Base-by-base conservation (phyloP, 2,888 invertebrate genomes). In the Drosophila neutralis region DNA sequence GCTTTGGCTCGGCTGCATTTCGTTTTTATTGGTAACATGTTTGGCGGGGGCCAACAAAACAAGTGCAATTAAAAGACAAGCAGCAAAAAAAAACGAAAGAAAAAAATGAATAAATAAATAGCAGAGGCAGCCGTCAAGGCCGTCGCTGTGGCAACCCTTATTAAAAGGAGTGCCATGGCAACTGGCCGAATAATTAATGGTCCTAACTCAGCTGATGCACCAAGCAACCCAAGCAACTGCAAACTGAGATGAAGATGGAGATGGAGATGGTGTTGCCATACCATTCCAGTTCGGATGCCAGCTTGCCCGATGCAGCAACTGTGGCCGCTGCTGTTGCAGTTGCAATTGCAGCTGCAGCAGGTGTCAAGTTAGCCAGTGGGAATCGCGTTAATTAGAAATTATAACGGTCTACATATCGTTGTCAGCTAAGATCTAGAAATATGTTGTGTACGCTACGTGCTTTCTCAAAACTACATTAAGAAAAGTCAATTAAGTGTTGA, bases 11-110 rank as follows among this genome's bases (percentile, higher is more conserved):
- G 65, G 62, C 40, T 45, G 58, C 77, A 73, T 89, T 87, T 87
- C 90, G 90, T 83, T 87, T 87, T 87, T 87, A 78, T 87, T 87
- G 89, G 82, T 71, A 87, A 87, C 88, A 80, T 67, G 90, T 89
- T 87, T 79, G 69, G 68, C 84, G 38, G 63, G 61, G 70, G 63
- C 66, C 57, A 74, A 60, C 56, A n/a, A 57, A 56, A 56, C 36
- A 56, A 57, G 59, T 72, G 68, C 63, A 73, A 81, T 79, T 82
- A 79, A 66, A 61, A 13, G 8, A 13, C 38, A 60, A 69, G 73
- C 65, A 62, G 53, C 24, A 48, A 38, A 60, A 38, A 60, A 29
- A 31, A 15, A 51, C 59, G 62, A 36, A 18, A 18, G 10, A 15
- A 48, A 24, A 45, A 42, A 51, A 29, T 27, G 67, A 45, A 45